These are phyloP conservation scores for Chionoecetes opilio DNA, from an alignment of 1,140 invertebrate genomes.

Conservation along the genomic window DNA sequence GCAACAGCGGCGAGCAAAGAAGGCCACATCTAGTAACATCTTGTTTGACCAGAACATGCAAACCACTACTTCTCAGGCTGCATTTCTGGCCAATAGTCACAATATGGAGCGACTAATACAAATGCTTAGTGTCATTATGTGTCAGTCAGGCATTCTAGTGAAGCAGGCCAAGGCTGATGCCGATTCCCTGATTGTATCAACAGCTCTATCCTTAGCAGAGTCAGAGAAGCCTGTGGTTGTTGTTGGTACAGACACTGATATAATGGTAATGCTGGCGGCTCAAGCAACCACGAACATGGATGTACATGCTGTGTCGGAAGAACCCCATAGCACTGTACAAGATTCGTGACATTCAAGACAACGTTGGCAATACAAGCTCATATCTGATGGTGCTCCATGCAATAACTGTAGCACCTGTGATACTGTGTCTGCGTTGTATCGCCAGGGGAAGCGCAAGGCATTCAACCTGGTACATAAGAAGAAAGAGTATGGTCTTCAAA, in stretches of 20 bases:
- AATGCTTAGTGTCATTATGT: slow-evolving; percentile 46
- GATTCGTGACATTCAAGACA: too few relatives aligned
- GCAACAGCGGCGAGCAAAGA: slow-evolving; percentile 8
- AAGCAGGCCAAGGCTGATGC: slow-evolving; percentile 58
- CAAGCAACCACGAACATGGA: slow-evolving; percentile 52
- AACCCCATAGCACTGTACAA: too few relatives aligned
- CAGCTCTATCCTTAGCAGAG: slow-evolving; percentile 43
- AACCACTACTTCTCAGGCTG: slow-evolving; percentile 38
- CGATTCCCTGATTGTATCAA: slow-evolving; percentile 38
- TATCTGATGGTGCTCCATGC: too few relatives aligned
- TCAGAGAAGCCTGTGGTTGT: slow-evolving; percentile 56
- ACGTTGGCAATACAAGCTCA: too few relatives aligned
- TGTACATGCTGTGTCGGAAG: too few relatives aligned
- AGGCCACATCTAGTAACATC: slow-evolving; percentile 43
- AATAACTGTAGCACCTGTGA: too few relatives aligned
- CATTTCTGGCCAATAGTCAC: slow-evolving; percentile 48
- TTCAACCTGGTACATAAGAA: too few relatives aligned
- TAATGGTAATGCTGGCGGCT: slow-evolving; percentile 51
- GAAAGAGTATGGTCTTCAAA: too few relatives aligned
- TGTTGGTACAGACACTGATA: not conserved
- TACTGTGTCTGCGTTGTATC: too few relatives aligned
- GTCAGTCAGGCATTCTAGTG: slow-evolving; percentile 48
- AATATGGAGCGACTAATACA: slow-evolving; percentile 47
- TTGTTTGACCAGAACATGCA: slow-evolving; percentile 52
- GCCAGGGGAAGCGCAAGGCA: too few relatives aligned